A percentile compares a stretch with the other conserved stretches of the same genome.
Conservation (phyloP, 2,113 vertebrate species). For the Orycteropus afer region DNA sequence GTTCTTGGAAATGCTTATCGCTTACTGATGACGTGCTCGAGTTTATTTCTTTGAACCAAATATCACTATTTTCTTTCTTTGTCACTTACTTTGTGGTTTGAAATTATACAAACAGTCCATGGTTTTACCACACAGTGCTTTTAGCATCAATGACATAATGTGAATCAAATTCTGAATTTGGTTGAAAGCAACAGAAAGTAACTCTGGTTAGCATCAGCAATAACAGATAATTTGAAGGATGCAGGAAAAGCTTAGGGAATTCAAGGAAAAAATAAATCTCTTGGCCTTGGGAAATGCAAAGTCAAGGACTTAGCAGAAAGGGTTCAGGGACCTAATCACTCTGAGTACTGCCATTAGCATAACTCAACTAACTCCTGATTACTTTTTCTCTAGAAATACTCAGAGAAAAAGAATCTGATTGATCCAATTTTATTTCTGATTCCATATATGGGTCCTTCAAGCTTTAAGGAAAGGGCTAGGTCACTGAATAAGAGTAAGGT, state of each 20-base stretch:
- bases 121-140: constrained; percentile 12
- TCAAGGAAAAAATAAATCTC: not conserved
- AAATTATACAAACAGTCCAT: not conserved
- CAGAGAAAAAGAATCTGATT: not conserved
- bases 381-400: constrained; percentile 8
- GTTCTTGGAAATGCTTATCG: not conserved
- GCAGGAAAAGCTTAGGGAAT: not conserved
- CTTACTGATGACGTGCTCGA: not conserved
- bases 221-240: not conserved
- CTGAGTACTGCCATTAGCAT: not conserved
- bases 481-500: not conserved
- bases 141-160: not conserved
- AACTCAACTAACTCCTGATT: not conserved
- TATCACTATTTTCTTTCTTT: not conserved
- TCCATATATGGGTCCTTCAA: not conserved
- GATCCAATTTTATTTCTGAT: not conserved
- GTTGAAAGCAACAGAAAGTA: not conserved
- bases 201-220: not conserved
- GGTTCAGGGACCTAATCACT: not conserved
- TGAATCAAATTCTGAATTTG: constrained; percentile 38
- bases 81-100: constrained; percentile 11
- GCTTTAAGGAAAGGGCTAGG: not conserved
- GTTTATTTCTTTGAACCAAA: not conserved
- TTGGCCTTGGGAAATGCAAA: not conserved
- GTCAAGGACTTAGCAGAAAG: not conserved